phyloP scores from a whole-genome alignment of 2,113 vertebrate genomes.

The Suricata suricatta region DNA sequence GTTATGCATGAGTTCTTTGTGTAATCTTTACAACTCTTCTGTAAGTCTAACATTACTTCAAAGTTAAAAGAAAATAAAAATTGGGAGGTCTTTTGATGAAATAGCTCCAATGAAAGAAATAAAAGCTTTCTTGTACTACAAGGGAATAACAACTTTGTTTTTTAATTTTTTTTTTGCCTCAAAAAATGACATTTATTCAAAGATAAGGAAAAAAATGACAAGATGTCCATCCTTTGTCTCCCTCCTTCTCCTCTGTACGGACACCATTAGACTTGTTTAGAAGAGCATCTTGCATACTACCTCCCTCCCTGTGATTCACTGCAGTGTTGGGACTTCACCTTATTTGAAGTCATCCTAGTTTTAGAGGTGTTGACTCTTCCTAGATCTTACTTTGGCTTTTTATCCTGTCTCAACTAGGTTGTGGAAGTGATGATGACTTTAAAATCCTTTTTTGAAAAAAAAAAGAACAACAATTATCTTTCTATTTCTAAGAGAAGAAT shows the following conservation, averaged over 20 bases:
- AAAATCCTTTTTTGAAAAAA: background rate
- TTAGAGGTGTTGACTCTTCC: background rate
- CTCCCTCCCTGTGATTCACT: background rate
- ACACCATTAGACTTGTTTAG: background rate
- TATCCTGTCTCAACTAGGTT: background rate
- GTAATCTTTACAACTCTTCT: background rate
- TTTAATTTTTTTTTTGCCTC: too few relatives aligned
- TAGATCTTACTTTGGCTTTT: background rate
- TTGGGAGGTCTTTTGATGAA: background rate
- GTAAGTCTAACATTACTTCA: slow-evolving; percentile 31
- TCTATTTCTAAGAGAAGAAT: background rate
- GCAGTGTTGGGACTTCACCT: background rate
- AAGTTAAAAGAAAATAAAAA: background rate
- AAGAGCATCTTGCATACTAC: background rate
- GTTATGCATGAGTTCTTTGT: background rate
- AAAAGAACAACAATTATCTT: background rate
- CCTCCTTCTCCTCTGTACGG: background rate
- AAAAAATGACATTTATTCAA: too few relatives aligned
- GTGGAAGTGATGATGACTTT: background rate
- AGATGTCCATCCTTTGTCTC: too few relatives aligned
- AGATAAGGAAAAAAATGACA: too few relatives aligned
- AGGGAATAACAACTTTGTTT: background rate
- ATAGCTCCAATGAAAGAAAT: background rate
- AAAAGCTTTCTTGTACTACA: background rate
- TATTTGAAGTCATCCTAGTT: background rate